Conservation (phyloP, 2,888 invertebrate genomes). For the Nasonovia ribisnigri region DNA sequence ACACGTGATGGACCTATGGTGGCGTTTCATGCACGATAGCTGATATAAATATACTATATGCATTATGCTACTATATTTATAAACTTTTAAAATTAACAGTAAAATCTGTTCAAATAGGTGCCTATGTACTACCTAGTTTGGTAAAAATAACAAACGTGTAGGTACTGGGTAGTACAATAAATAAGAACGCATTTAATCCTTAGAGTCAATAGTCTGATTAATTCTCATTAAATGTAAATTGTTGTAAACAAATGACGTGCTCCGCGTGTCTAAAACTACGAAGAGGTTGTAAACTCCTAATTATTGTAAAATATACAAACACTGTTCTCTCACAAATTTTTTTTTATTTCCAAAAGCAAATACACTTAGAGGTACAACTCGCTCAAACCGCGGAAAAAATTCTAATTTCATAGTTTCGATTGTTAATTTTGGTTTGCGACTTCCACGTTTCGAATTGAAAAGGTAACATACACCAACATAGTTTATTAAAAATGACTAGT, state of each 20-base stretch:
- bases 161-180: background rate
- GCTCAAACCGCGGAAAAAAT: background rate
- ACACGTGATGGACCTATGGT: conserved; percentile 40
- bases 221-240: background rate
- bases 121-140: background rate
- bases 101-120: background rate
- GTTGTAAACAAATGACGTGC: background rate
- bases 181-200: background rate
- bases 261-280: background rate
- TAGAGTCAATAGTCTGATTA: background rate
- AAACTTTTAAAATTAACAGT: background rate
- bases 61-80: background rate
- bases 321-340: background rate
- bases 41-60: background rate
- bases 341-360: background rate
- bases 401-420: background rate
- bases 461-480: background rate
- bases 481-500: background rate
- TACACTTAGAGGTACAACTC: background rate
- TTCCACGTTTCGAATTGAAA: background rate
- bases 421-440: background rate
- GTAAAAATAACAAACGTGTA: background rate
- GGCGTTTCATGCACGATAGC: background rate
- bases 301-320: too few relatives aligned
- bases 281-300: background rate